phyloP scores from a whole-genome alignment of 2,113 vertebrate species.

The Sinocyclocheilus anshuiensis region DNA sequence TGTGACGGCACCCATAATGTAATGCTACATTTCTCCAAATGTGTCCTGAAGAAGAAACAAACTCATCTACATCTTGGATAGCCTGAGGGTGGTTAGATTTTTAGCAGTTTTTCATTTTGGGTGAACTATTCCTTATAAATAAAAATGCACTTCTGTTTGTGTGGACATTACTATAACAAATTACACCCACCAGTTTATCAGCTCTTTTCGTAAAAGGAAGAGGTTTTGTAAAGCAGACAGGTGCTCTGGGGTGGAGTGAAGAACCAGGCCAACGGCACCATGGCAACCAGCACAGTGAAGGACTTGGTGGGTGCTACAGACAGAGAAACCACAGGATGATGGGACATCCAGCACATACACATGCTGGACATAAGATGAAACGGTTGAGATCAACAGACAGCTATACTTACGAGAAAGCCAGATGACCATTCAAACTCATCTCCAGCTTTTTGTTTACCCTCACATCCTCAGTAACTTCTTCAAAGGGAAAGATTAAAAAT shows the following conservation, averaged over 20 bases:
- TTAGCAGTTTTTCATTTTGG: not conserved
- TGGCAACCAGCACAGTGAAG: conserved; percentile 80
- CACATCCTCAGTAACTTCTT: conserved; percentile 80
- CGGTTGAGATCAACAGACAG: not conserved
- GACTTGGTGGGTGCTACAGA: conserved; percentile 75
- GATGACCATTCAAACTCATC: conserved; percentile 70
- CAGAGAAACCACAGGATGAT: conserved; percentile 1
- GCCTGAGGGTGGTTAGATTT: not conserved
- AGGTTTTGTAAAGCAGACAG: conserved; percentile 74
- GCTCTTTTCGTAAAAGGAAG: conserved; percentile 84
- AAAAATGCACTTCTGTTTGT: not conserved
- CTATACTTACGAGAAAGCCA: conserved; percentile 79
- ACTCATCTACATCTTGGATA: not conserved
- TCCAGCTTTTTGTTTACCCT: conserved; percentile 66
- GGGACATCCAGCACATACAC: not conserved
- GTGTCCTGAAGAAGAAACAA: not conserved
- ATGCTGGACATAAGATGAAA: not conserved
- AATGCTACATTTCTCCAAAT: not conserved
- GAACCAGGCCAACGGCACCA: conserved; percentile 73
- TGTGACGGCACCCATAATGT: not conserved
- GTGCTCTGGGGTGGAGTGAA: conserved; percentile 73
- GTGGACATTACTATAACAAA: not conserved
- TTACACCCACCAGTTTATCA: conserved; percentile 78
- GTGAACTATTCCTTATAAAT: too few relatives aligned
- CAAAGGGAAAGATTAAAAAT: conserved; percentile 38